Evolutionary conservation across 1,140 invertebrate species (phyloP).

Genomic region (Drepana arcuata): DNA sequence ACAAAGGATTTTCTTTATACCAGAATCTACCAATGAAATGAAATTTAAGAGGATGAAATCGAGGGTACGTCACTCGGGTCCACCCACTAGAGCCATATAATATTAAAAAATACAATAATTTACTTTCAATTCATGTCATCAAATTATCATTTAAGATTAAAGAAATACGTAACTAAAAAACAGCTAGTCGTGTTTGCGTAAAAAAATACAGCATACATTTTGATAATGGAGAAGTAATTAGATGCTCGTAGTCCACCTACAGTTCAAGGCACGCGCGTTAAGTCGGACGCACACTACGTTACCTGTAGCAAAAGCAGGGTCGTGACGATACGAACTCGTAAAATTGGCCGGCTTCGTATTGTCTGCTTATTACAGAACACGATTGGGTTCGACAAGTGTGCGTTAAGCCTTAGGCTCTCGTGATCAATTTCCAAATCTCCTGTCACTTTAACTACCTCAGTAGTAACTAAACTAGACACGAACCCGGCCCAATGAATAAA

Average conservation of each 20-base stretch:
- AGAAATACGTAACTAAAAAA: no score
- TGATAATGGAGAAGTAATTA: conserved; percentile 17
- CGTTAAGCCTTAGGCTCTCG: conserved; percentile 23
- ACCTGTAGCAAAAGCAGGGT: no score
- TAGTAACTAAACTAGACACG: conserved; percentile 53
- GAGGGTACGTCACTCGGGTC: no score
- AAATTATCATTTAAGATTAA: no score
- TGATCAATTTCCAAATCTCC: conserved; percentile 41
- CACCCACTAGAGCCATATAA: no score
- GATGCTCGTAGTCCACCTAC: conserved; percentile 4
- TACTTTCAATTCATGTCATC: no score
- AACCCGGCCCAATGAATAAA: conserved; percentile 58
- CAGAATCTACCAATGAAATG: no score
- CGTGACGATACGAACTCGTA: not conserved
- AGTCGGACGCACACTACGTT: conserved; percentile 1
- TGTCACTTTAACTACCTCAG: conserved; percentile 31
- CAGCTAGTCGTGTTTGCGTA: conserved; percentile 7
- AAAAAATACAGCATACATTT: conserved; percentile 15
- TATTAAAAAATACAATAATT: no score
- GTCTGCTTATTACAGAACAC: conserved; percentile 7
- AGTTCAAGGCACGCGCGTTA: conserved; percentile 5
- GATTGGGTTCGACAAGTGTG: conserved; percentile 17
- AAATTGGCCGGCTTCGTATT: no score
- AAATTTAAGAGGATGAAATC: no score
- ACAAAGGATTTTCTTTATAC: no score